phyloP scores from a whole-genome alignment of 2,113 vertebrate genomes.

The Sceloporus undulatus region DNA sequence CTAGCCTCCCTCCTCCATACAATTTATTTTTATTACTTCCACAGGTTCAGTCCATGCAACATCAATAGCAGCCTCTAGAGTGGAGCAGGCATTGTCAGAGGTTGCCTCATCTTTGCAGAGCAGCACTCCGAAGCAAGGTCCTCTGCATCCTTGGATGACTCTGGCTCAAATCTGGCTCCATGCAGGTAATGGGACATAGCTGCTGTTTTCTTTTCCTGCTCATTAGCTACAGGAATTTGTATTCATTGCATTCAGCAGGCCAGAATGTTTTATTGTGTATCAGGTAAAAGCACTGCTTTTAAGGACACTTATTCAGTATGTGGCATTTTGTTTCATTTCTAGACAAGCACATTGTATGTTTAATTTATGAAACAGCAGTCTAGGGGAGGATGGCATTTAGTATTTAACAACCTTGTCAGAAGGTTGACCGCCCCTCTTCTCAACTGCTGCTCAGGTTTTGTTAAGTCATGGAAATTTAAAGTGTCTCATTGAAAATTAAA shows the following conservation, averaged over 20 bases:
- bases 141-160: conserved; percentile 98
- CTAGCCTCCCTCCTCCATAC: conserved; percentile 5
- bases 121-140: conserved; percentile 95
- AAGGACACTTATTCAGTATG: not conserved
- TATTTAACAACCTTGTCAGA: conserved; percentile 30
- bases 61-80: conserved; percentile 95
- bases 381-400: conserved; percentile 10
- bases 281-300: not conserved
- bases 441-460: not conserved
- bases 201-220: conserved; percentile 31
- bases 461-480: conserved; percentile 29
- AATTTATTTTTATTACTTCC: conserved; percentile 26
- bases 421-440: not conserved
- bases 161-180: conserved; percentile 99
- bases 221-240: conserved; percentile 20
- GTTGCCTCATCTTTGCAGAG: conserved; percentile 97
- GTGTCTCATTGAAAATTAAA: conserved; percentile 22
- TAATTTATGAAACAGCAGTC: conserved; percentile 20
- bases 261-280: not conserved
- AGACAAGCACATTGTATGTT: not conserved
- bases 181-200: conserved; percentile 84
- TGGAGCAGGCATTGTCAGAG: conserved; percentile 97
- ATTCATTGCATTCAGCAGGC: conserved; percentile 11
- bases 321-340: not conserved
- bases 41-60: conserved; percentile 96